These are phyloP conservation scores for Alviniconcha strummeri DNA, from an alignment of 2,888 invertebrate species.

Conservation along the genomic window DNA sequence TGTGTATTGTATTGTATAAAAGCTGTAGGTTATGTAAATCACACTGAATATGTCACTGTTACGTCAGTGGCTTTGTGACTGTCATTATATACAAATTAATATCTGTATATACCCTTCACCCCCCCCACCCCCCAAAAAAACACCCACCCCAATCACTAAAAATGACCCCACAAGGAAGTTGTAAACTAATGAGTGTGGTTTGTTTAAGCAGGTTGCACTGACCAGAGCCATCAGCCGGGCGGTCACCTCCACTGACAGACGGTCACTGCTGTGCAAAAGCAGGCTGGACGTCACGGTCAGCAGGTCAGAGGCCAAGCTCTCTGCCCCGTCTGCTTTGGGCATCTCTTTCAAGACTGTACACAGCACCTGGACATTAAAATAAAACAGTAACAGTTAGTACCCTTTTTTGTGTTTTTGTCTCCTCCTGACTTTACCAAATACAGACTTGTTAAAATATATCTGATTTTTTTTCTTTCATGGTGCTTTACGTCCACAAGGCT, in stretches of 20 bases:
- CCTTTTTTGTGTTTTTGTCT: too few relatives aligned
- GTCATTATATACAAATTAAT: neutral
- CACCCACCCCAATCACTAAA: neutral
- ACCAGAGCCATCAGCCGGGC: slow-evolving; percentile 54
- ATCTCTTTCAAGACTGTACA: slow-evolving; percentile 46
- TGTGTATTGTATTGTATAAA: too few relatives aligned
- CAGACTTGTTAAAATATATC: too few relatives aligned
- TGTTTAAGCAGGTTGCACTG: slow-evolving; percentile 31
- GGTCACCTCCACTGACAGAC: slow-evolving; percentile 49
- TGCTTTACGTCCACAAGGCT: too few relatives aligned
- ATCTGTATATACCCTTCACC: neutral
- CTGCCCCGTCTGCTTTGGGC: slow-evolving; percentile 40
- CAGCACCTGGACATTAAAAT: slow-evolving; percentile 45
- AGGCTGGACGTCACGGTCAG: slow-evolving; percentile 49
- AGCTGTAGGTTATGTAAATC: too few relatives aligned
- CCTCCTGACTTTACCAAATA: too few relatives aligned
- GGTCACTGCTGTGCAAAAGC: slow-evolving; percentile 46
- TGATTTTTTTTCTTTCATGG: too few relatives aligned
- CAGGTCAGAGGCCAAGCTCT: slow-evolving; percentile 43
- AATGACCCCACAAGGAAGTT: neutral
- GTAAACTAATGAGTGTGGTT: too few relatives aligned
- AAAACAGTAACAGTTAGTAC: too few relatives aligned
- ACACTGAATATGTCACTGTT: too few relatives aligned
- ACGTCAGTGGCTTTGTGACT: too few relatives aligned
- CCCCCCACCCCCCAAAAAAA: neutral